These are phyloP conservation scores for Karalla daura DNA, from an alignment of 2,797 vertebrate genomes.

Conservation along the genomic window DNA sequence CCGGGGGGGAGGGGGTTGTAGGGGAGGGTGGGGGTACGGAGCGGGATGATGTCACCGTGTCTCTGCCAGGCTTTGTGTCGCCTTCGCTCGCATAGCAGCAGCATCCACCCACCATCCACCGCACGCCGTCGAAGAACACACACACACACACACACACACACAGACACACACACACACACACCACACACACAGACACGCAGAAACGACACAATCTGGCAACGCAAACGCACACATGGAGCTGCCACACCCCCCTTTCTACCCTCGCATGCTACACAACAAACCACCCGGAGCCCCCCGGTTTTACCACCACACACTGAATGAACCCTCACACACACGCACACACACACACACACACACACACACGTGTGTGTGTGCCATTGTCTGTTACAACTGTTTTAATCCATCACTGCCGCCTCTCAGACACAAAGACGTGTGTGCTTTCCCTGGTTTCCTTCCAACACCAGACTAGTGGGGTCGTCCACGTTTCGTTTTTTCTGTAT, in stretches of 20 bases:
- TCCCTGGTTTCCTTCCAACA: constrained; percentile 44
- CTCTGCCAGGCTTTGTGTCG: constrained; percentile 75
- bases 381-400: constrained; percentile 45
- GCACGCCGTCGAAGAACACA: too few relatives aligned
- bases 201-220: constrained; percentile 10
- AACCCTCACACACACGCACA: not conserved
- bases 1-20: too few relatives aligned
- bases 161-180: too few relatives aligned
- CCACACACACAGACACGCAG: too few relatives aligned
- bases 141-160: too few relatives aligned
- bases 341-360: not conserved
- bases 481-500: too few relatives aligned
- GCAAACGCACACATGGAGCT: not conserved
- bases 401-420: constrained; percentile 34
- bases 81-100: constrained; percentile 30
- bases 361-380: constrained; percentile 56
- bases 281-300: constrained; percentile 7
- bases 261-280: too few relatives aligned
- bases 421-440: constrained; percentile 44
- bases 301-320: constrained; percentile 41
- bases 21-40: constrained; percentile 68
- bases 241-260: not conserved
- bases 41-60: constrained; percentile 84
- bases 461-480: constrained; percentile 43
- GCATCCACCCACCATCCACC: constrained; percentile 64